These are phyloP conservation scores for Epistrophella euchroma DNA, from an alignment of 2,888 invertebrate species.

Conservation along the genomic window DNA sequence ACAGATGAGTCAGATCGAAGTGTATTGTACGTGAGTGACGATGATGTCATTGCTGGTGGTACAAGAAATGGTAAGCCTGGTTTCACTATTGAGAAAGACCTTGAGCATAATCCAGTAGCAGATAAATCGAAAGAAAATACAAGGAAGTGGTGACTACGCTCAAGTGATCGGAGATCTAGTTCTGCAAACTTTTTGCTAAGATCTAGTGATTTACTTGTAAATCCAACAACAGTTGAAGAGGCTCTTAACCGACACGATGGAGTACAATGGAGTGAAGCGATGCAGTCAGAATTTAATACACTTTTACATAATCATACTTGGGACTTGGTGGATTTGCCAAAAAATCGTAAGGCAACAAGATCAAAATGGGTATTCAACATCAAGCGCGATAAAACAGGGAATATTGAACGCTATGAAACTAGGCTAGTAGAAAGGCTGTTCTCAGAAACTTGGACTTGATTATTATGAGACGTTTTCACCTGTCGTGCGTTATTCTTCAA, in stretches of 20 bases:
- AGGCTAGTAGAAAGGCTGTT: neutral
- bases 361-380: conserved; percentile 16
- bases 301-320: neutral
- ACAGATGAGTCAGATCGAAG: neutral
- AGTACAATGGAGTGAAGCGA: neutral
- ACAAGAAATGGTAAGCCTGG: neutral
- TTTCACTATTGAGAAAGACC: neutral
- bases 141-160: neutral
- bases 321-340: conserved; percentile 2
- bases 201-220: neutral
- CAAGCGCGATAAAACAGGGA: conserved; percentile 2
- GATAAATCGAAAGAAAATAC: neutral
- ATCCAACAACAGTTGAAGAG: neutral
- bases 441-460: neutral
- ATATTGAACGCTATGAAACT: neutral
- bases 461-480: neutral
- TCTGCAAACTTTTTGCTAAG: neutral
- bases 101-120: neutral
- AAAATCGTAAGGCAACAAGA: neutral
- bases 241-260: neutral
- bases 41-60: neutral
- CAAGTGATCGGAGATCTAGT: neutral
- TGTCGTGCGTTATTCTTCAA: no score
- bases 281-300: neutral
- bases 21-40: neutral